These are phyloP conservation scores for Ophion costatus DNA, from an alignment of 2,888 invertebrate species.

Conservation along the genomic window DNA sequence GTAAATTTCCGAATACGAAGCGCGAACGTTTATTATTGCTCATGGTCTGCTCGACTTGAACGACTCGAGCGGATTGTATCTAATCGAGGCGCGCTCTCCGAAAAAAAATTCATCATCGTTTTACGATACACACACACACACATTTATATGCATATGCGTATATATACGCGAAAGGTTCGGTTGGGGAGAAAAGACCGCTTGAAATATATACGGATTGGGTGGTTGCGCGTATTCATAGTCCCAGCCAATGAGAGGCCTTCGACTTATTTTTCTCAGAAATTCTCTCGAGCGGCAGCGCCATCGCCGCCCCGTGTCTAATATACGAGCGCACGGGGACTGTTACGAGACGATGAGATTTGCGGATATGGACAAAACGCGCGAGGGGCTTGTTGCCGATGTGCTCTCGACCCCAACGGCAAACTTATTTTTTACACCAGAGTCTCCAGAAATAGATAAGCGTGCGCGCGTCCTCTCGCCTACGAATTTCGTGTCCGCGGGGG, in stretches of 20 bases:
- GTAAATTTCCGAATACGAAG: background rate
- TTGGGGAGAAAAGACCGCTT: background rate
- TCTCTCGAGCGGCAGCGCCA: background rate
- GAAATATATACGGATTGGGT: background rate
- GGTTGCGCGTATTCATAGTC: background rate
- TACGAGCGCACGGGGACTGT: background rate
- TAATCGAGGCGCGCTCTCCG: background rate
- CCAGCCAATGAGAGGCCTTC: background rate
- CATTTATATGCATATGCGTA: no score
- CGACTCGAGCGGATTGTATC: background rate
- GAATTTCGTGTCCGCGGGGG: background rate
- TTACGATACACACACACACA: no score
- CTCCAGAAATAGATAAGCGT: constrained; percentile 1
- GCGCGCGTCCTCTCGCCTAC: constrained; percentile 3
- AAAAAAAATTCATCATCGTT: background rate
- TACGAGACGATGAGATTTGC: background rate
- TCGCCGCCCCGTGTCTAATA: background rate
- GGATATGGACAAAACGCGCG: background rate
- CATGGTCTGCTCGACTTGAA: background rate
- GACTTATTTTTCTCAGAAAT: background rate
- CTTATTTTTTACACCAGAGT: background rate
- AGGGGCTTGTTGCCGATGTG: background rate
- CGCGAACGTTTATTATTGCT: background rate
- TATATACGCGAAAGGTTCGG: background rate
- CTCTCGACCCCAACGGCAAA: background rate